phyloP scores from a whole-genome alignment of 1,140 invertebrate species.

The Drosophila fuyamai region DNA sequence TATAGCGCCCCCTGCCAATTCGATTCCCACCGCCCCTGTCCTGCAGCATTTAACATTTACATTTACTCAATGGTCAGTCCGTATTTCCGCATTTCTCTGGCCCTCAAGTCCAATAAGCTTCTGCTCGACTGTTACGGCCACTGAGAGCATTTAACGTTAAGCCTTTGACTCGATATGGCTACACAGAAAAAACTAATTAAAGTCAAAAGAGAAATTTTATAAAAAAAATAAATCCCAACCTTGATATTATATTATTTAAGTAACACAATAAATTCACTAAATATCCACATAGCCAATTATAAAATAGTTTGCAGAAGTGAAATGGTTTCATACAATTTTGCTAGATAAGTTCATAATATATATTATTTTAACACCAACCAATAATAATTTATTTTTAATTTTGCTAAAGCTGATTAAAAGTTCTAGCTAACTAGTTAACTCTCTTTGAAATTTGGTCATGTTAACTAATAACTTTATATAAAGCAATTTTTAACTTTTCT shows the following conservation, averaged over 20 bases:
- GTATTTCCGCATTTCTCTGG: not conserved
- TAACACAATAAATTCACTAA: too few relatives aligned
- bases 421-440: not conserved
- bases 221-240: too few relatives aligned
- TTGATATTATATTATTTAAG: too few relatives aligned
- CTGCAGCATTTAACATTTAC: conserved; percentile 52
- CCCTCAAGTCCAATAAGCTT: conserved; percentile 6
- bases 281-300: too few relatives aligned
- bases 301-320: too few relatives aligned
- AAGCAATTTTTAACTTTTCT: not conserved
- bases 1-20: conserved; percentile 1
- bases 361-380: too few relatives aligned
- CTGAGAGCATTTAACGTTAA: conserved; percentile 23
- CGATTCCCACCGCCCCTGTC: not conserved
- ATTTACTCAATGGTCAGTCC: conserved; percentile 45
- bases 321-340: too few relatives aligned
- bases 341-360: too few relatives aligned
- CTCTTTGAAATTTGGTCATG: not conserved
- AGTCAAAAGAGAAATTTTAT: too few relatives aligned
- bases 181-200: not conserved
- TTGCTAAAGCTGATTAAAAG: too few relatives aligned
- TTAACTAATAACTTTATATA: not conserved
- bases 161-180: not conserved
- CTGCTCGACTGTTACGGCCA: conserved; percentile 12
- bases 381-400: too few relatives aligned